Evolutionary conservation across 2,888 invertebrate species (phyloP).

Genomic region (Nephrotoma flavescens): DNA sequence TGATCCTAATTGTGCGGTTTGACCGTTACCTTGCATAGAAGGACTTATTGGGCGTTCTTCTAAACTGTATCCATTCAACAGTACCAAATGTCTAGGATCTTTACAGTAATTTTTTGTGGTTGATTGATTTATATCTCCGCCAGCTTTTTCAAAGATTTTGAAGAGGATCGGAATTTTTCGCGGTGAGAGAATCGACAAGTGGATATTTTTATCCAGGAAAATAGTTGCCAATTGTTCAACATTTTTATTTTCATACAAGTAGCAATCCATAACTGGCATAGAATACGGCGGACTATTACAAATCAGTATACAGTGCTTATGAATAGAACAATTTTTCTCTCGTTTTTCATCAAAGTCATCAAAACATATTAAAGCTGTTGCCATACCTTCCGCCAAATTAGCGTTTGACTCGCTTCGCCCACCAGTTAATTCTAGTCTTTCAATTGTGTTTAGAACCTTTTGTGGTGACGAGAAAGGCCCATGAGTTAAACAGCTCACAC

Average conservation of each 20-base stretch:
- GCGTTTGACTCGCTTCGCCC: conserved; percentile 82
- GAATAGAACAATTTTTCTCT: conserved; percentile 26
- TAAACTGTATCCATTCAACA: conserved; percentile 54
- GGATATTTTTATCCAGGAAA: conserved; percentile 68
- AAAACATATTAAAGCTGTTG: conserved; percentile 74
- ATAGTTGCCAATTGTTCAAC: conserved; percentile 69
- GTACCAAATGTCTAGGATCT: conserved; percentile 67
- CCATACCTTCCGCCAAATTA: conserved; percentile 79
- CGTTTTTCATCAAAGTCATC: conserved; percentile 59
- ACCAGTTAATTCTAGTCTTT: conserved; percentile 75
- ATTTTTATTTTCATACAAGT: conserved; percentile 55
- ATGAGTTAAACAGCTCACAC: conserved; percentile 59
- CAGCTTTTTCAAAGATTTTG: conserved; percentile 79
- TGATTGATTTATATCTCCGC: conserved; percentile 64
- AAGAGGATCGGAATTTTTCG: conserved; percentile 74
- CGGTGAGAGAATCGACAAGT: conserved; percentile 78
- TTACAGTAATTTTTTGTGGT: conserved; percentile 84
- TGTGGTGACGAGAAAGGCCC: conserved; percentile 77
- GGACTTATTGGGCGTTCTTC: conserved; percentile 56
- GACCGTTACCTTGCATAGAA: conserved; percentile 13
- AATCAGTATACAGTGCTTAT: conserved; percentile 42
- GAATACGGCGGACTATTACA: conserved; percentile 87
- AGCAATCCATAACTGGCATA: conserved; percentile 64
- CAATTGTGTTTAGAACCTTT: conserved; percentile 61
- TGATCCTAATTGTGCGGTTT: conserved; percentile 9